Conservation (phyloP, 2,888 invertebrate genomes). For the Yponomeuta plumbellus region DNA sequence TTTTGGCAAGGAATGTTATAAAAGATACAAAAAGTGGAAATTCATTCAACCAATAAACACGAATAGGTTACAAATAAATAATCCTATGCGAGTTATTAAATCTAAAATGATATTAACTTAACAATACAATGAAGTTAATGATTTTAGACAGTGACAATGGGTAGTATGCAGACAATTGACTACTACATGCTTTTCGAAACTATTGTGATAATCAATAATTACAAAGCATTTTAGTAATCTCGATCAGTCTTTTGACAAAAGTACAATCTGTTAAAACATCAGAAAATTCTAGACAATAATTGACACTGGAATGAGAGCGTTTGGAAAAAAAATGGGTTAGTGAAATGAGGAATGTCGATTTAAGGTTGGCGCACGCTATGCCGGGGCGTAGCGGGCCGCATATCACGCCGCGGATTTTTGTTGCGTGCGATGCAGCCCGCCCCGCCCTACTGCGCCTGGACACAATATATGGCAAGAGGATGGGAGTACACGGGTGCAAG, state of each 20-base stretch:
- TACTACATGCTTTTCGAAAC: conserved; percentile 43
- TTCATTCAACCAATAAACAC: background rate
- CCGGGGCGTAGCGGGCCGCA: no score
- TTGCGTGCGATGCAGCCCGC: no score
- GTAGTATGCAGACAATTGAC: background rate
- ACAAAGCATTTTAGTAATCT: conserved; percentile 41
- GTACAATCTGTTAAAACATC: background rate
- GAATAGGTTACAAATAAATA: background rate
- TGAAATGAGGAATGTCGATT: conserved; percentile 55
- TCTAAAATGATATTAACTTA: conserved; percentile 62
- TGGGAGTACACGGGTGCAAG: no score
- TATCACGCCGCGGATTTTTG: no score
- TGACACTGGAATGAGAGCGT: background rate
- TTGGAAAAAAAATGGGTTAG: conserved; percentile 5
- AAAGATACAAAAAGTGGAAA: background rate
- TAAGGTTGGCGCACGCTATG: no score
- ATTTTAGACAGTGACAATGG: conserved; percentile 42
- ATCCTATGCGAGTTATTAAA: background rate
- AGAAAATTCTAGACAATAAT: background rate
- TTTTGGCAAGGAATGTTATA: background rate
- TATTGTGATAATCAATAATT: conserved; percentile 65
- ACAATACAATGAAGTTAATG: conserved; percentile 48
- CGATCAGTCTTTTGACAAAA: conserved; percentile 5
- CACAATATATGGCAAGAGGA: no score
- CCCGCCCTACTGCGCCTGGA: no score